Evolutionary conservation across 2,888 invertebrate genomes (phyloP), one percentile per base, ranked within the genome.

Genomic region (Lochmaea crataegi): DNA sequence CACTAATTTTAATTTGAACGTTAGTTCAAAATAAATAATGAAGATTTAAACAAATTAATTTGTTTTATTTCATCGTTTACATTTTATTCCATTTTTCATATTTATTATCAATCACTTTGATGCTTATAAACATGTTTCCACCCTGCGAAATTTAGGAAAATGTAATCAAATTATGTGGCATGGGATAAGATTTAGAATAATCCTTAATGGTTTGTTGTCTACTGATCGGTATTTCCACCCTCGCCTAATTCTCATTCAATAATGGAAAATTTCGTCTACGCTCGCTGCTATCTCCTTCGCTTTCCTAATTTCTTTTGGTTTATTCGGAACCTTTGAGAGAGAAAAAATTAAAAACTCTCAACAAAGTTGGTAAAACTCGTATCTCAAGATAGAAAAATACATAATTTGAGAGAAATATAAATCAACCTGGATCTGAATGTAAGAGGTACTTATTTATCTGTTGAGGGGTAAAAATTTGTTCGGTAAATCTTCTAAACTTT

Each of bases 321-420:
- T 60, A 69, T 65, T 45, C 61, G 42, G 18, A n/a, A 56, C 58
- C 32, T 14, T 65, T 70, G 64, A 73, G 64, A n/a, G 67, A 38
- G 9, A 60, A 74, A 76, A 73, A 73, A 76, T 75, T 76, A 74
- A 76, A 75, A 76, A 74, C 65, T 75, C 58, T 69, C 66, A 65
- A 71, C 72, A 63, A 72, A 74, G 72, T 72, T 72, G 51, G 65
- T 16, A 60, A 57, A n/a, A n/a, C 48, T 57, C 22, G 22, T 11
- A 38, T 48, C 38, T 48, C 58, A 67, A 56, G 68, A 48, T 26
- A 53, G 48, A 73, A 75, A 73, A 75, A 77, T 72, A 72, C 72
- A 71, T 72, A 73, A 75, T 77, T 74, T 66, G 38, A 53, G 42
- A 32, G 65, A 53, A 65, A 75, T 72, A 74, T 74, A 73, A 72